These are phyloP conservation scores for Oncopeltus fasciatus DNA, from an alignment of 1,140 invertebrate species.

Conservation along the genomic window DNA sequence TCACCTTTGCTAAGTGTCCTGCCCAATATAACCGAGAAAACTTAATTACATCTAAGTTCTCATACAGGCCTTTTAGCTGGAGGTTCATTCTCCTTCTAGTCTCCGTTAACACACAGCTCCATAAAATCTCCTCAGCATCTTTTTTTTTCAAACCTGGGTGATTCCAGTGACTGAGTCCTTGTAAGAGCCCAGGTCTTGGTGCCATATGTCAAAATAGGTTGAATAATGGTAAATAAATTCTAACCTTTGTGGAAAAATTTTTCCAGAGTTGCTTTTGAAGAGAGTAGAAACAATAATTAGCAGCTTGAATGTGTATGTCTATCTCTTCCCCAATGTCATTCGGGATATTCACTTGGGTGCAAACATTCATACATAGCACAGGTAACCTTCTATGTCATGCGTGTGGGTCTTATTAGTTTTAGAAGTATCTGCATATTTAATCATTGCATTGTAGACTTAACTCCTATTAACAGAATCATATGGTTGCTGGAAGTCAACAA, in stretches of 20 bases:
- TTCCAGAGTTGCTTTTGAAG: not conserved
- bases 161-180: not conserved
- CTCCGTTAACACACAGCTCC: too few species aligned
- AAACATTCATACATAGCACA: not conserved
- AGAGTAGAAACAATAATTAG: not conserved
- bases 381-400: not conserved
- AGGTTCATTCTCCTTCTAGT: not conserved
- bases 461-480: too few species aligned
- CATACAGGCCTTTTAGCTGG: too few species aligned
- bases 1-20: not conserved
- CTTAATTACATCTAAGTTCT: not conserved
- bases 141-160: not conserved
- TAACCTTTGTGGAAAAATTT: not conserved
- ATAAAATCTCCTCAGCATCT: too few species aligned
- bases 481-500: too few species aligned
- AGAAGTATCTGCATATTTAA: not conserved
- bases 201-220: not conserved
- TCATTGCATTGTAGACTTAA: too few species aligned
- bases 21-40: not conserved
- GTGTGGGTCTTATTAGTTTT: not conserved
- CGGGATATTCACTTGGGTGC: not conserved
- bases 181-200: not conserved
- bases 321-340: too few species aligned
- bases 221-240: too few species aligned
- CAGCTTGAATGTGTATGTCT: too few species aligned